Percentiles rank a stretch among this genome's conserved stretches.
These are phyloP conservation scores for Solenodon paradoxus DNA, from an alignment of 2,113 vertebrate species.

Conservation along the genomic window DNA sequence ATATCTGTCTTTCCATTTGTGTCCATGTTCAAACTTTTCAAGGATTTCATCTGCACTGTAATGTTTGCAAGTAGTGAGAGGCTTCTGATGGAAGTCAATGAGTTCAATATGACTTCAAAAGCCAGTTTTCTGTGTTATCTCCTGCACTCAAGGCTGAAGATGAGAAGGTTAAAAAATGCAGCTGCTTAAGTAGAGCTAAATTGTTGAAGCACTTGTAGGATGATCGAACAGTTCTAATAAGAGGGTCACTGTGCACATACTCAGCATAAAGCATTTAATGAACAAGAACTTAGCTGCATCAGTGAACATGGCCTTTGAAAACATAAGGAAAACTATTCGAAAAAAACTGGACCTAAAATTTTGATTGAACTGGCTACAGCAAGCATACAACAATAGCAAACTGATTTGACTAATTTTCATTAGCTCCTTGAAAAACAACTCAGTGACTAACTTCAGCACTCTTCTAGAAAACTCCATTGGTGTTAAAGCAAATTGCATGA, in stretches of 20 bases:
- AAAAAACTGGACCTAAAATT: neutral
- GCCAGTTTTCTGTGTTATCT: constrained; percentile 64
- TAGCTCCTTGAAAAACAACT: neutral
- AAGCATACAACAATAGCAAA: neutral
- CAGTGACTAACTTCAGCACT: neutral
- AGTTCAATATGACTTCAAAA: constrained; percentile 74
- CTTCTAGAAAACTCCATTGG: neutral
- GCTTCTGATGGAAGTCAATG: constrained; percentile 58
- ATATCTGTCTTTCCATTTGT: neutral
- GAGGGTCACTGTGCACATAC: neutral
- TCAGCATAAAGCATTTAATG: neutral
- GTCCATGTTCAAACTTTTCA: constrained; percentile 45
- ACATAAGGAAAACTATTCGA: neutral
- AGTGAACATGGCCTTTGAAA: neutral
- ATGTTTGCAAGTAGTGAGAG: constrained; percentile 51
- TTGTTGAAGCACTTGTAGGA: constrained; percentile 21
- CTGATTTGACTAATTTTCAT: neutral
- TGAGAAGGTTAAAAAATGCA: constrained; percentile 66
- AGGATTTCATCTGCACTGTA: constrained; percentile 56
- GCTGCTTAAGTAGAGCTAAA: neutral
- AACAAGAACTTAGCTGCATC: neutral
- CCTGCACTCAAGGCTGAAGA: constrained; percentile 55
- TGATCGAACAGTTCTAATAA: neutral
- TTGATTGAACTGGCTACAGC: neutral
- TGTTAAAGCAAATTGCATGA: neutral